Evolutionary conservation across 2,113 vertebrate species (phyloP), one percentile per base, ranked within the genome.

Genomic region (Naja naja): DNA sequence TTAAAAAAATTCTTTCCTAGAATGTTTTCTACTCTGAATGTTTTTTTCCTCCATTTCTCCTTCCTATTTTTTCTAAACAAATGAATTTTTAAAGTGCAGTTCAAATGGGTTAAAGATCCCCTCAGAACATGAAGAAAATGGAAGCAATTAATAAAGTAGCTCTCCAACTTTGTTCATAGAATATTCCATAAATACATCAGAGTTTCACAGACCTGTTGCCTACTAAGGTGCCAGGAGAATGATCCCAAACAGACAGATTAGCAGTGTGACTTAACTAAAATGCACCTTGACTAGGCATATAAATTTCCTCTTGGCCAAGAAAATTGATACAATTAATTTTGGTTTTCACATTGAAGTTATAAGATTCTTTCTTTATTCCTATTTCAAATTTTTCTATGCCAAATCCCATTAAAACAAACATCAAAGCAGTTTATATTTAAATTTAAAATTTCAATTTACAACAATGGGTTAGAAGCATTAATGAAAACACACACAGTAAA

Each of bases 181-280:
- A 96, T 95, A 97, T 98, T 97, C 97, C 97, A 97, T 97, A 93
- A 93, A 96, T 97, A 97, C 97, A 97, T 97, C 97, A 98, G 34
- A 97, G 95, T 97, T 95, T 18, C 97, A 96, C 97, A 97, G 97
- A 97, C 96, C 95, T 88, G 43, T 97, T 97, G 98, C 27, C 96
- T 97, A 98, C 97, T 98, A 98, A 97, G 96, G 97, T 95, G 96
- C 97, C 30, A 10, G 95, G 96, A 96, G 96, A 97, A 92, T 97
- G 95, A 96, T 96, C 97, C 97, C 96, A 97, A 96, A 96, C 95
- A 95, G 95, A 97, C 92, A 96, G 96, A 92, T 96, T 96, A 96
- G 95, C 95, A 96, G 96, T 53, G 96, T 96, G 92, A 95, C 93
- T 92, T 95, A 96, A 90, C 95, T 91, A 96, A 97, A 96, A 0